Conservation (phyloP, 2,888 invertebrate species). For the Cosmia trapezina region DNA sequence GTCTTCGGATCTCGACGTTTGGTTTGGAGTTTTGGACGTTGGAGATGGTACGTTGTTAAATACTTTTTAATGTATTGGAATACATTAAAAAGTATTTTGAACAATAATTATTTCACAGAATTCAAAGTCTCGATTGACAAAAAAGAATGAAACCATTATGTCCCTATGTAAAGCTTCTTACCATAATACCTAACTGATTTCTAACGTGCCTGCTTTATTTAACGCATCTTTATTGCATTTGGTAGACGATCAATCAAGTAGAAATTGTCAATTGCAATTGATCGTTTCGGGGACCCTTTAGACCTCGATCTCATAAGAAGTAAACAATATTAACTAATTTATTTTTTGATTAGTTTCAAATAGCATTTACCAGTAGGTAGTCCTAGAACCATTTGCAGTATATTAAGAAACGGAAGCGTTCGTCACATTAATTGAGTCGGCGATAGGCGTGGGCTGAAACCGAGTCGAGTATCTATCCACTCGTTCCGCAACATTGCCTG, state of each 20-base stretch:
- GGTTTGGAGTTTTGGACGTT: too few relatives aligned
- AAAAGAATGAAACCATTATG: neutral
- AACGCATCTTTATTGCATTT: neutral
- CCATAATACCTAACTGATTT: too few relatives aligned
- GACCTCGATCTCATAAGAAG: neutral
- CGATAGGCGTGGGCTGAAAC: constrained; percentile 77
- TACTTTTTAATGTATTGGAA: too few relatives aligned
- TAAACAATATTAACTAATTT: constrained; percentile 18
- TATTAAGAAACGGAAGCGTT: constrained; percentile 77
- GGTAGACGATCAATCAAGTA: too few relatives aligned
- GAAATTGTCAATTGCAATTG: too few relatives aligned
- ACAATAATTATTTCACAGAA: neutral
- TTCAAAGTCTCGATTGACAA: neutral
- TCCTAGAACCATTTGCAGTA: constrained; percentile 43
- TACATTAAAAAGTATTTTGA: neutral
- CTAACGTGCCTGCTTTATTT: neutral
- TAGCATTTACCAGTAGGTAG: constrained; percentile 23
- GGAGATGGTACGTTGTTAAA: neutral
- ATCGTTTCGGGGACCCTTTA: neutral
- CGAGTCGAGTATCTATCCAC: constrained; percentile 65
- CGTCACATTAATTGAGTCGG: constrained; percentile 76
- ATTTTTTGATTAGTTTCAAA: constrained; percentile 24
- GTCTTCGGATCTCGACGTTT: too few relatives aligned
- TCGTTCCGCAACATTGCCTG: constrained; percentile 78
- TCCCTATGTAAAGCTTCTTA: neutral